Evolutionary conservation across 1,140 invertebrate species (phyloP).

Genomic region (Atta cephalotes): DNA sequence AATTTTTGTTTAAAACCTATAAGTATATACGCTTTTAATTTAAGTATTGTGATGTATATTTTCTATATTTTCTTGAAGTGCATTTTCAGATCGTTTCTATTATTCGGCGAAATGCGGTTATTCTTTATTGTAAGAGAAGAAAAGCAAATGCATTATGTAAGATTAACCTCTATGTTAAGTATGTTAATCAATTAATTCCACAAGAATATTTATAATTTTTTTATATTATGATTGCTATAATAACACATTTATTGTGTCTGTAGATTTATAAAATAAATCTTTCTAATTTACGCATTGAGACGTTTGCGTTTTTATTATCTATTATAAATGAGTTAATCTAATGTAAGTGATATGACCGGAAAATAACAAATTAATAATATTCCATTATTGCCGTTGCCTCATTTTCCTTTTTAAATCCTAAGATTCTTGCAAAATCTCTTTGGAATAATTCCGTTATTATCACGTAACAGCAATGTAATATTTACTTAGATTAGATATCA

Average conservation of each 20-base stretch:
- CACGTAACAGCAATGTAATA: neutral
- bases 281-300: neutral
- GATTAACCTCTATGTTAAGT: too few relatives aligned
- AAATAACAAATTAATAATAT: neutral
- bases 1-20: neutral
- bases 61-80: neutral
- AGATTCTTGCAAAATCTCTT: neutral
- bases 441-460: neutral
- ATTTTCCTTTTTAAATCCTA: neutral
- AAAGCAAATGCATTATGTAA: neutral
- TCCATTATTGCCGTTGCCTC: neutral
- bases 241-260: neutral
- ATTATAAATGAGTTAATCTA: too few relatives aligned
- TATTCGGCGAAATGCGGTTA: neutral
- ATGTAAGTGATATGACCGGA: neutral
- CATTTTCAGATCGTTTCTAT: neutral
- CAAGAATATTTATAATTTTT: constrained; percentile 9
- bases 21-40: neutral
- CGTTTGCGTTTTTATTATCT: neutral
- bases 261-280: constrained; percentile 10
- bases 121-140: neutral
- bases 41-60: neutral
- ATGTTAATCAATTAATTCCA: too few relatives aligned
- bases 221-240: neutral
- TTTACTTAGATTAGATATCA: neutral